These are phyloP conservation scores for Atherinomorus stipes DNA, from an alignment of 2,113 vertebrate genomes.

Conservation along the genomic window DNA sequence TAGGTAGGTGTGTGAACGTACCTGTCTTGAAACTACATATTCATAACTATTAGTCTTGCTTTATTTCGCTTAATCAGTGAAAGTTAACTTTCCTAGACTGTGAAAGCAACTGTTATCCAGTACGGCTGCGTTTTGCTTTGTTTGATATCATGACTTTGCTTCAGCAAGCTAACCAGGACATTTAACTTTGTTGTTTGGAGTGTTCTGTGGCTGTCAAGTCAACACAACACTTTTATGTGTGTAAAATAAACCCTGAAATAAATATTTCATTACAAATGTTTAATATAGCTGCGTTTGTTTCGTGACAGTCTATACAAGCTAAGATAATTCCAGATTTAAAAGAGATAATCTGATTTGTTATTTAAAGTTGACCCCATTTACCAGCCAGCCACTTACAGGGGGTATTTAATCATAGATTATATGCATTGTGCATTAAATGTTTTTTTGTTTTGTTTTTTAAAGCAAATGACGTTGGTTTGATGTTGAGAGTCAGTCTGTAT, in stretches of 20 bases:
- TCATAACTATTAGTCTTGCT: not conserved
- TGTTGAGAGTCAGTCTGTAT: not conserved
- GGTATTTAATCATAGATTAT: not conserved
- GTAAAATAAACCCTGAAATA: not conserved
- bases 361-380: too few species aligned
- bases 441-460: not conserved
- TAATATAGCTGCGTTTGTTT: not conserved
- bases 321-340: not conserved
- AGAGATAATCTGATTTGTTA: too few species aligned
- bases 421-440: not conserved
- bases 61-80: not conserved
- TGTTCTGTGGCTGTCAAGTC: not conserved
- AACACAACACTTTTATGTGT: not conserved
- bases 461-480: not conserved
- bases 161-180: not conserved
- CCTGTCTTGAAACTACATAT: not conserved
- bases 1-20: accelerated
- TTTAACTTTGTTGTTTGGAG: not conserved
- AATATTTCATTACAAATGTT: not conserved
- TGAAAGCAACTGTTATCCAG: not conserved
- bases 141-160: not conserved
- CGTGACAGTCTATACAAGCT: not conserved
- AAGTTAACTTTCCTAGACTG: not conserved
- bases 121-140: not conserved
- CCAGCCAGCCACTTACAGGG: too few species aligned